A percentile compares a stretch with the other conserved stretches of the same genome.
Conservation (phyloP, 2,113 vertebrate species). For the Poeciliopsis prolifica region DNA sequence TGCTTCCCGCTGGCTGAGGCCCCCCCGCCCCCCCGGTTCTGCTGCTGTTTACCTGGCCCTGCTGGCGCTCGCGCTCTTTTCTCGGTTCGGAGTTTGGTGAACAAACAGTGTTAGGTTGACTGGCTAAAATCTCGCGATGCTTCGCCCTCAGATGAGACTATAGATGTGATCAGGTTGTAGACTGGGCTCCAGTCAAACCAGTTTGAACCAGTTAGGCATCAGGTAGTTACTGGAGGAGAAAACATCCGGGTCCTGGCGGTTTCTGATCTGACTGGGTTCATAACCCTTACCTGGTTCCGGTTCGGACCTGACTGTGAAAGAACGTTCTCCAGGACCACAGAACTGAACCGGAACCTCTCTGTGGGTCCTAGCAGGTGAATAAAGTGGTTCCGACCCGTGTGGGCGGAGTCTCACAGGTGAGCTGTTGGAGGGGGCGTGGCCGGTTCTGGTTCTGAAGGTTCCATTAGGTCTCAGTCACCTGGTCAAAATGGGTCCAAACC, state of each 20-base stretch:
- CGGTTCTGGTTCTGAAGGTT: no score
- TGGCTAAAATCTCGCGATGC: constrained; percentile 43
- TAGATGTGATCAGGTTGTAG: not conserved
- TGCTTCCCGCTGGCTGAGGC: constrained; percentile 57
- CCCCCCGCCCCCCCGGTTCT: not conserved
- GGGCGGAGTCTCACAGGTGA: no score
- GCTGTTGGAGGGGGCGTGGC: no score
- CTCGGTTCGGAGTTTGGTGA: constrained; percentile 35
- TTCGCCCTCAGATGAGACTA: not conserved
- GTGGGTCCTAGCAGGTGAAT: no score
- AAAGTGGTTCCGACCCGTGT: no score
- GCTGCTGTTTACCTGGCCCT: constrained; percentile 39
- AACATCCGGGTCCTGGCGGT: not conserved
- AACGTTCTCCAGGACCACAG: no score
- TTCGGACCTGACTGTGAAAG: not conserved
- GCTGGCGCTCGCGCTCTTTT: not conserved
- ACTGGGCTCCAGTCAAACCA: not conserved
- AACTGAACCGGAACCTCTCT: no score
- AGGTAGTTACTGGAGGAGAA: not conserved
- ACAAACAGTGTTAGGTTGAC: constrained; percentile 2
- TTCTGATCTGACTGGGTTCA: not conserved
- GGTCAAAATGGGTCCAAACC: no score
- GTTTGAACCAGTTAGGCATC: not conserved
- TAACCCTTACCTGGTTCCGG: not conserved
- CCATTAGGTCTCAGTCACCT: no score